These are phyloP conservation scores for Delphinapterus leucas DNA, from an alignment of 2,113 vertebrate genomes.

Conservation along the genomic window DNA sequence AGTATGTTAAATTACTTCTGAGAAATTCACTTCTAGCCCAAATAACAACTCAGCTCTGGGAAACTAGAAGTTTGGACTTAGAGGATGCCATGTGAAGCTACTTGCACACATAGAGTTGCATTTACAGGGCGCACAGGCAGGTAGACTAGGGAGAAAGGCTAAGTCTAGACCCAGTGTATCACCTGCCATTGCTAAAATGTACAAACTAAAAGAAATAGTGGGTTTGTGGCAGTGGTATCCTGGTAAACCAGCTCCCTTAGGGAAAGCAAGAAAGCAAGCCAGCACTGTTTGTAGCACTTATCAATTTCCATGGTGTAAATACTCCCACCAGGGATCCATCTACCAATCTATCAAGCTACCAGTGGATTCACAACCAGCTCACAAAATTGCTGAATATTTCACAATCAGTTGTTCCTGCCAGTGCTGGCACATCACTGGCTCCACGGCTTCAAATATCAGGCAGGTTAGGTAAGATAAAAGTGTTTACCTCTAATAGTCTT, in stretches of 20 bases:
- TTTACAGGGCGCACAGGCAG: background rate
- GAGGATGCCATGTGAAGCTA: background rate
- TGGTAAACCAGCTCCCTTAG: background rate
- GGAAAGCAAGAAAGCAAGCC: background rate
- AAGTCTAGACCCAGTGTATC: background rate
- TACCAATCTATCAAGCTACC: background rate
- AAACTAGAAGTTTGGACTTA: background rate
- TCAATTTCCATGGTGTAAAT: background rate
- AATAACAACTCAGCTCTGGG: background rate
- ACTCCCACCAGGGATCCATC: background rate
- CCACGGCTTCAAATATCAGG: background rate
- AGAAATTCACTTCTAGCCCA: constrained; percentile 18
- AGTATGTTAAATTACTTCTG: constrained; percentile 18
- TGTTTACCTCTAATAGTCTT: background rate
- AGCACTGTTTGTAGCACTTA: background rate
- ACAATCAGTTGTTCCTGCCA: background rate
- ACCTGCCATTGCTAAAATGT: background rate
- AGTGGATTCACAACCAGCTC: background rate
- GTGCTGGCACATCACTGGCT: background rate
- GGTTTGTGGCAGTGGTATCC: background rate
- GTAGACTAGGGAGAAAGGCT: background rate
- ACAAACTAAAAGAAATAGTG: background rate
- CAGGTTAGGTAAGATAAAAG: background rate
- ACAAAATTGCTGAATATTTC: background rate
- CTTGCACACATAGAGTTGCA: background rate